A percentile compares a stretch with the other conserved stretches of the same genome.
These are phyloP conservation scores for Crioceris asparagi DNA, from an alignment of 2,888 invertebrate species.

Conservation along the genomic window DNA sequence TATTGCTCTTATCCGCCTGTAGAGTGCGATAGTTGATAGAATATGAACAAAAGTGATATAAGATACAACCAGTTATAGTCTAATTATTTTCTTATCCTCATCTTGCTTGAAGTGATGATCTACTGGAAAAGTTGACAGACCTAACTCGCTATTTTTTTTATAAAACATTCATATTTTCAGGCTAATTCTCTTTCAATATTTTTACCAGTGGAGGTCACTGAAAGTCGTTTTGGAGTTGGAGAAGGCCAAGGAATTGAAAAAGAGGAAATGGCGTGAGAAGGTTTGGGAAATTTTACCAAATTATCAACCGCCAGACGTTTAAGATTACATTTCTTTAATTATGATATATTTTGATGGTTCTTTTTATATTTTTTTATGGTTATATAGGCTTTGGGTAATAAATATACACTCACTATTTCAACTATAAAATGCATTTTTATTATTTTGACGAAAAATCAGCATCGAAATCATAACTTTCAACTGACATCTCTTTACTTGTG, in stretches of 20 bases:
- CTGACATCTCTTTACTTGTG: slow-evolving; percentile 16
- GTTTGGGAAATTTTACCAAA: slow-evolving; percentile 63
- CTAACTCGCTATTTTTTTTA: too few relatives aligned
- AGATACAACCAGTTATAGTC: too few relatives aligned
- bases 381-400: not conserved
- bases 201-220: slow-evolving; percentile 52
- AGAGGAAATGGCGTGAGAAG: slow-evolving; percentile 58
- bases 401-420: not conserved
- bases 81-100: too few relatives aligned
- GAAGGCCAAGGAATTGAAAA: slow-evolving; percentile 55
- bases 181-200: slow-evolving; percentile 33
- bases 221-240: slow-evolving; percentile 53
- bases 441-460: too few relatives aligned
- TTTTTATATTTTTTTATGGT: not conserved
- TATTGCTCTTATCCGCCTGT: too few relatives aligned
- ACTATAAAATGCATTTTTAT: too few relatives aligned
- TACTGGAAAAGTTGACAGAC: too few relatives aligned
- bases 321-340: slow-evolving; percentile 1
- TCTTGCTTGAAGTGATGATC: too few relatives aligned
- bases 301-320: slow-evolving; percentile 43
- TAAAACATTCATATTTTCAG: slow-evolving; percentile 25
- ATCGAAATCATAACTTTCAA: slow-evolving; percentile 49
- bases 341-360: not conserved
- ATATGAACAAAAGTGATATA: too few relatives aligned
- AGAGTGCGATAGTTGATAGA: too few relatives aligned